Base-by-base conservation (phyloP, 2,797 vertebrate genomes). In the Apogon talboti region DNA sequence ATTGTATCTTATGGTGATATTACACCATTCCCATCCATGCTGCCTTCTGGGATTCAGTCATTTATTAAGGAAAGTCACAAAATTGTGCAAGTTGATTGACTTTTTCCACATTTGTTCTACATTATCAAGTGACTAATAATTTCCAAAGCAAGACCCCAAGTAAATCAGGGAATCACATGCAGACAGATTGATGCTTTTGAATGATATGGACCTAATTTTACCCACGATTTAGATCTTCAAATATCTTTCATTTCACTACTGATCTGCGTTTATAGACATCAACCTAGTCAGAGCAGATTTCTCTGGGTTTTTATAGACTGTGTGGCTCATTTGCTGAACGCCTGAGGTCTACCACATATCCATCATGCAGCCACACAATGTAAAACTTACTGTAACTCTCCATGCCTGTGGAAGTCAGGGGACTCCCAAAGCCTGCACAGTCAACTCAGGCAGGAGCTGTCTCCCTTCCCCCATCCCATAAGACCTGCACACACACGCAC, bases 401-500 rank as follows among this genome's bases (percentile, higher is more conserved):
- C 8, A 48, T 13, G 43, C 24, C 40, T 61, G 9, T 55, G 38
- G 2, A 48, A 69, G 44, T 65, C 64, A 53, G 68, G 68, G 70
- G 66, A 79, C 51, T 64, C 67, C 59, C 59, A 18, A 53, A 28
- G n/a, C 41, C 46, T 76, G 49, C 47, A 46, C 64, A 37, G 60
- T 57, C 49, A 54, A 35, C 33, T 35, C 33, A 35, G 33, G 33
- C 16, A 50, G 51, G 14, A 2, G 5, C 46, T 35, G 38, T 7
- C 28, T 83, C 89, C 92, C 89, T 82, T 86, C 89, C 90, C 91
- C 89, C 84, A 80, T 52, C 45, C 52, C 65, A 50, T 30, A 57
- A 77, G 61, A 76, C 73, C 53, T 35, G 21, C 56, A 68, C 73
- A 77, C 76, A 68, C 54, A 71, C 78, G 6, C 2, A 28, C 6